Percentiles rank a stretch among this genome's conserved stretches.
Conservation (phyloP, 2,113 vertebrate species). For the Ailuropoda melanoleuca region DNA sequence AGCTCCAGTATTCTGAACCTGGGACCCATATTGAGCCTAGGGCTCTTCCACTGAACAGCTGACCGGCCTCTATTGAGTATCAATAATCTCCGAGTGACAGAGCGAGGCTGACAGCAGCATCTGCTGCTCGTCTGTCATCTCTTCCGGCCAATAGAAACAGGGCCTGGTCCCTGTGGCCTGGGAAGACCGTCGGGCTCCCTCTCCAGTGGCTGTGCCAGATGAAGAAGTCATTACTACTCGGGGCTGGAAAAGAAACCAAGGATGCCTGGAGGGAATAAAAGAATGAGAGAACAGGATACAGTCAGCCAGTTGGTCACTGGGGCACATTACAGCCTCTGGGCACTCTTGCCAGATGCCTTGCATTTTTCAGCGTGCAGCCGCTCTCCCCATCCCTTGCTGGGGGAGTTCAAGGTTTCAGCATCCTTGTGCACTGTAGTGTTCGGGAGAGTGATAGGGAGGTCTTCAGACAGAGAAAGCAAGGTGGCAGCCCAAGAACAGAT, state of each 20-base stretch:
- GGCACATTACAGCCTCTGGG: slow-evolving; percentile 49
- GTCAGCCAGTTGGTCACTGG: slow-evolving; percentile 64
- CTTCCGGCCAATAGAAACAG: slow-evolving; percentile 56
- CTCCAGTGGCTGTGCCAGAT: slow-evolving; percentile 60
- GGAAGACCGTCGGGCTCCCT: slow-evolving; percentile 29
- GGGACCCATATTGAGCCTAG: neutral
- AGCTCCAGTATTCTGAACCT: neutral
- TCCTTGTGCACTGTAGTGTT: neutral
- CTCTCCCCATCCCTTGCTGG: neutral
- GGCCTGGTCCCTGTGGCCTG: neutral
- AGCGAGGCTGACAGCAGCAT: slow-evolving; percentile 59
- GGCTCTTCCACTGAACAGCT: slow-evolving; percentile 31
- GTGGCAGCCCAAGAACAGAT: neutral
- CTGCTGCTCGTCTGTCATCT: slow-evolving; percentile 72
- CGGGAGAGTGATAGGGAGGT: neutral
- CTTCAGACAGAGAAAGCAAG: neutral
- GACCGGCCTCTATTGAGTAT: slow-evolving; percentile 33
- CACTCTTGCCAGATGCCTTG: slow-evolving; percentile 68
- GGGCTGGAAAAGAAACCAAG: slow-evolving; percentile 53
- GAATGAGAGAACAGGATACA: slow-evolving; percentile 74
- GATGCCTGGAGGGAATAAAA: slow-evolving; percentile 76
- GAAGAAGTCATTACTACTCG: slow-evolving; percentile 70
- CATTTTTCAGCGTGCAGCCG: slow-evolving; percentile 51
- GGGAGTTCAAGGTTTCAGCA: neutral
- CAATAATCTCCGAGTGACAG: slow-evolving; percentile 42